Evolutionary conservation across 2,113 vertebrate genomes (phyloP), one percentile per base, ranked within the genome.

Genomic region (Psilopogon haemacephalus): DNA sequence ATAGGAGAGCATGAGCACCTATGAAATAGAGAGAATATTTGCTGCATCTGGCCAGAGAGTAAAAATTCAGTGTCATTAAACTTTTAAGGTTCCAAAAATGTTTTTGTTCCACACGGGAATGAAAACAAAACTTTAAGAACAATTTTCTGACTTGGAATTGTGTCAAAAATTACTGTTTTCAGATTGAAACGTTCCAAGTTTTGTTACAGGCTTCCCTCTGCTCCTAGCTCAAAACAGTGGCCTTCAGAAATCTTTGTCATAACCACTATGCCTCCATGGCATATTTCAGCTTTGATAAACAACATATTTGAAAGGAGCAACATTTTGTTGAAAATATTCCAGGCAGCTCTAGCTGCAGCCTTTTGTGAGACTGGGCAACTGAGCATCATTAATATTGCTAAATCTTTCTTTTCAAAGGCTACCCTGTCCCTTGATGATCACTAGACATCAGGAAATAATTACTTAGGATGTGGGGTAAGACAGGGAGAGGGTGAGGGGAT

Each of bases 391-490:
- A 90, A 76, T 82, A 84, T 93, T 95, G 88, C 77, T 90, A 86
- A 90, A 94, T 74, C 77, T 88, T 91, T 68, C 63, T 86, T 95
- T 90, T 75, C 90, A 93, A 93, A 93, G 88, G 67, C 85, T 58
- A 72, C 38, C 4, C 0, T 19, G 1, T 30, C 65, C 93, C 88
- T 72, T 69, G 86, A 64, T 90, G 77, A 86, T 62, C 83, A 26
- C 54, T 68, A 54, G 62, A 65, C 65, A 75, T 75, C 70, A 84
- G 88, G 76, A 93, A 90, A 81, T 72, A 71, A 94, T 96, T 84
- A 84, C 14, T 67, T 42, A 15, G 46, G 26, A 3, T 11, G 8
- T 10, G 6, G 26, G 5, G 16, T 16, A 64, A 85, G 59, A 74
- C 35, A 18, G 6, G 11, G n/a, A 90, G 48, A 68, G 33, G 52